Conservation (phyloP, 2,797 vertebrate genomes). For the Tapirus indicus region DNA sequence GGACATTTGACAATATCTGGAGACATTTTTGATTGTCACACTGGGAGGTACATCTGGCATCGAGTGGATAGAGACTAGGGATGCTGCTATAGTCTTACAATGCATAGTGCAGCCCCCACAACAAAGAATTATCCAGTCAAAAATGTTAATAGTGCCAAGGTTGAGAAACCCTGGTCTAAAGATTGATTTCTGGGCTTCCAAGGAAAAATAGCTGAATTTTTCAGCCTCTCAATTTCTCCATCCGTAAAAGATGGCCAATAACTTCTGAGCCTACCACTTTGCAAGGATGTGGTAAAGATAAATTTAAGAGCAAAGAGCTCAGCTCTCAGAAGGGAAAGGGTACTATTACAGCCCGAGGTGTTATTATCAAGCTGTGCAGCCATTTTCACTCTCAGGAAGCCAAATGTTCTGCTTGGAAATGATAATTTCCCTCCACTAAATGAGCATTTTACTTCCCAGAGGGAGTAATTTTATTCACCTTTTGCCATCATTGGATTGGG, state of each 20-base stretch:
- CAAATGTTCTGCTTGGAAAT: slow-evolving; percentile 82
- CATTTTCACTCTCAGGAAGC: slow-evolving; percentile 76
- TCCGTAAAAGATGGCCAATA: slow-evolving; percentile 52
- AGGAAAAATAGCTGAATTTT: slow-evolving; percentile 57
- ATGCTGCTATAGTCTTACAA: not conserved
- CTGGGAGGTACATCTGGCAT: not conserved
- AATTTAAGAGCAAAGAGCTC: slow-evolving; percentile 63
- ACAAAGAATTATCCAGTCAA: not conserved
- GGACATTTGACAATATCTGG: not conserved
- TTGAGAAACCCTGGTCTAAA: slow-evolving; percentile 36
- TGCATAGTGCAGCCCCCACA: not conserved
- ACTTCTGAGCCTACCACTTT: slow-evolving; percentile 55
- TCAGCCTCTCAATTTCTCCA: slow-evolving; percentile 57
- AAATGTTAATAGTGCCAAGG: slow-evolving; percentile 28
- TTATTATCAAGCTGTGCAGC: slow-evolving; percentile 79
- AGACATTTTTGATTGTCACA: slow-evolving; percentile 50
- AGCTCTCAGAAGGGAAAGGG: slow-evolving; percentile 58
- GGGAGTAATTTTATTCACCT: slow-evolving; percentile 79
- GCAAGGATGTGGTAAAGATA: slow-evolving; percentile 63
- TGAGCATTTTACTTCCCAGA: slow-evolving; percentile 80
- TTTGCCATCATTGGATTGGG: slow-evolving; percentile 74
- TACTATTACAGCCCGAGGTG: slow-evolving; percentile 66
- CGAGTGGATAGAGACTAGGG: not conserved
- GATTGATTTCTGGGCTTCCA: slow-evolving; percentile 59
- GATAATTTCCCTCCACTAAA: slow-evolving; percentile 79